Percentiles rank a stretch among this genome's conserved stretches.
Conservation (phyloP, 53 echinoderm and acorn worm species). For the Temnopleurus reevesii region DNA sequence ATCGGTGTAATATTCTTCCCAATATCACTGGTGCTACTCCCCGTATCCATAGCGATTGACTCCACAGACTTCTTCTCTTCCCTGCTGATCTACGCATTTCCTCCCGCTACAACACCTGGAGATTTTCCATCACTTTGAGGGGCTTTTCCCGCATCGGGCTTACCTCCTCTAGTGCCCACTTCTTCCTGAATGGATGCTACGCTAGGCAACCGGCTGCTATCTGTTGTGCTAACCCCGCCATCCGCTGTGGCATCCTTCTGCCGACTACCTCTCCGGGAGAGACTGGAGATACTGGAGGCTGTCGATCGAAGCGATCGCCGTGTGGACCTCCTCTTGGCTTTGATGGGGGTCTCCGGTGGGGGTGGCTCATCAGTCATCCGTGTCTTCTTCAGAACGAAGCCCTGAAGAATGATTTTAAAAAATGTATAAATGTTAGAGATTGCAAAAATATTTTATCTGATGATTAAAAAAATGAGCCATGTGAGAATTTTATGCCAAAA, state of each 20-base stretch:
- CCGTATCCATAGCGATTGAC: neutral
- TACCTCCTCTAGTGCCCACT: neutral
- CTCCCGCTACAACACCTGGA: neutral
- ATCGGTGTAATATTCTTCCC: neutral
- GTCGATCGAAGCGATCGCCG: constrained; percentile 12
- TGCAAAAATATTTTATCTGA: too few species aligned
- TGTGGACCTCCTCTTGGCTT: neutral
- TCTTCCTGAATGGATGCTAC: constrained; percentile 32
- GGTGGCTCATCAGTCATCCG: constrained; percentile 25
- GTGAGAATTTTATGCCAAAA: too few species aligned
- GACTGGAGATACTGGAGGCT: neutral
- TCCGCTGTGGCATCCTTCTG: neutral
- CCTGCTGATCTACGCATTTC: neutral
- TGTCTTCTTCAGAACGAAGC: constrained; percentile 49
- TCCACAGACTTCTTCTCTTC: neutral
- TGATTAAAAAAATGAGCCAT: too few species aligned
- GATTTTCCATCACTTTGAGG: too few species aligned
- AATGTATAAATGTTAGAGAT: neutral
- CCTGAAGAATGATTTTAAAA: neutral
- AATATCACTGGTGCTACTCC: neutral
- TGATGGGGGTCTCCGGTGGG: constrained; percentile 13
- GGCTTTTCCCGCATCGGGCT: neutral
- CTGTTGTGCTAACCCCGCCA: neutral
- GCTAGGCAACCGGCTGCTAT: neutral
- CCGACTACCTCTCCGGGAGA: neutral